Base-by-base conservation (phyloP, 2,888 invertebrate genomes). In the Sarcophaga rosellei region DNA sequence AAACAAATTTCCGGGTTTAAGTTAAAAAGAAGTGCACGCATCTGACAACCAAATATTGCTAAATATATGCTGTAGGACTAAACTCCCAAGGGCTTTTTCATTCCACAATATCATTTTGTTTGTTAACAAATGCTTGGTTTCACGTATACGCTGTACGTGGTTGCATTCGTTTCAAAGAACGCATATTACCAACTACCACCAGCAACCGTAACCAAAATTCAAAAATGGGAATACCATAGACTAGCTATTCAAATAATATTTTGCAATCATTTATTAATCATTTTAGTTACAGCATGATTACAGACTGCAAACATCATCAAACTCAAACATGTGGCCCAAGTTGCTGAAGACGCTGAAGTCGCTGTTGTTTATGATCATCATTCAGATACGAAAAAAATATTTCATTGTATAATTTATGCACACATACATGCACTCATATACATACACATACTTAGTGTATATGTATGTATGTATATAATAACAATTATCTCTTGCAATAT, bases 181-280 rank as follows among this genome's bases (percentile, higher is more conserved):
- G 35, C 8, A 35, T 35, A 35, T 35, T 35, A 35, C 35, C 35
- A 8, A 2, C 8, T 8, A 15, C 8, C 35, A 15, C 53, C 53
- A 53, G 0, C 53, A 53, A 53, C 53, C 12, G 53, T 17, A 53
- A 53, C 12, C 53, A 53, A 15, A 53, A 12, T 53, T 17, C 0
- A 12, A 53, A 4, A 53, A 53, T 12, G 47, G 15, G 15, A 20
- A 21, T 15, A 11, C 2, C 53, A 72, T 21, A n/a, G 21, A 21
- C 44, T 15, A 45, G 20, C 53, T 53, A 53, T 25, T 11, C 61
- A 59, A 23, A 73, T 47, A 65, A 72, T 20, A 23, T n/a, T 57
- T 23, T 63, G 69, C 75, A 69, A 70, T 76, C 76, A 76, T 75
- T 75, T 81, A 65, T 76, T 81, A 76, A 70, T 81, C 70, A 70